Conservation (phyloP, 2,797 vertebrate genomes). For the Pangasius macronema region DNA sequence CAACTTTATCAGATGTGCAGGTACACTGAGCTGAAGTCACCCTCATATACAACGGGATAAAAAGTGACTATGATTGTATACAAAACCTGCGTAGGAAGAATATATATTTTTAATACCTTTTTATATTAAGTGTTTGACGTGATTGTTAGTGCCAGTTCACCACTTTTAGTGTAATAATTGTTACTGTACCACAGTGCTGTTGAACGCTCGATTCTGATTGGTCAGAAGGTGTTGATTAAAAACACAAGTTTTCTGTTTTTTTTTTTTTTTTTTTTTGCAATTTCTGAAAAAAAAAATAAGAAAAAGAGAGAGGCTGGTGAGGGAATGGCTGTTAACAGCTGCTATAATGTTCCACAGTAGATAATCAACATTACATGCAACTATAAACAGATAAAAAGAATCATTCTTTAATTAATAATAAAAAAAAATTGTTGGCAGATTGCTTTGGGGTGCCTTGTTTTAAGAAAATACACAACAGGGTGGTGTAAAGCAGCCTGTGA, state of each 20-base stretch:
- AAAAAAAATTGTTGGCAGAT: too few species aligned
- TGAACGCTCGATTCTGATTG: not conserved
- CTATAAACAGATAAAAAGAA: not conserved
- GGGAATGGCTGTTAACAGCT: too few species aligned
- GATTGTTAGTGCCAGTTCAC: not conserved
- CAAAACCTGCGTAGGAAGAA: not conserved
- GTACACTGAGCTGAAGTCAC: not conserved
- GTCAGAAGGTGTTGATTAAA: not conserved
- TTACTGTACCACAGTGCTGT: too few species aligned
- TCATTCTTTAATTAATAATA: too few species aligned
- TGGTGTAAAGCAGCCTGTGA: too few species aligned
- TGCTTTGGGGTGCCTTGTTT: too few species aligned
- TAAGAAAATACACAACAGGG: too few species aligned
- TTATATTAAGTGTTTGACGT: not conserved
- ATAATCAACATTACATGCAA: not conserved
- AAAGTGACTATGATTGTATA: not conserved
- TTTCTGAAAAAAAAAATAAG: not conserved
- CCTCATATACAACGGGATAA: not conserved
- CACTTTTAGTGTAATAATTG: not conserved
- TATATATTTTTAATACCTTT: not conserved
- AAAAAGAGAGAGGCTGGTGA: too few species aligned
- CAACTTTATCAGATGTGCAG: slow-evolving; percentile 57
- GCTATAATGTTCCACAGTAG: too few species aligned
- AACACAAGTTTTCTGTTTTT: not conserved
- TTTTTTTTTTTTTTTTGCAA: not conserved